A percentile compares a stretch with the other conserved stretches of the same genome.
phyloP scores from a whole-genome alignment of 2,113 vertebrate genomes.

The Hippocampus comes region DNA sequence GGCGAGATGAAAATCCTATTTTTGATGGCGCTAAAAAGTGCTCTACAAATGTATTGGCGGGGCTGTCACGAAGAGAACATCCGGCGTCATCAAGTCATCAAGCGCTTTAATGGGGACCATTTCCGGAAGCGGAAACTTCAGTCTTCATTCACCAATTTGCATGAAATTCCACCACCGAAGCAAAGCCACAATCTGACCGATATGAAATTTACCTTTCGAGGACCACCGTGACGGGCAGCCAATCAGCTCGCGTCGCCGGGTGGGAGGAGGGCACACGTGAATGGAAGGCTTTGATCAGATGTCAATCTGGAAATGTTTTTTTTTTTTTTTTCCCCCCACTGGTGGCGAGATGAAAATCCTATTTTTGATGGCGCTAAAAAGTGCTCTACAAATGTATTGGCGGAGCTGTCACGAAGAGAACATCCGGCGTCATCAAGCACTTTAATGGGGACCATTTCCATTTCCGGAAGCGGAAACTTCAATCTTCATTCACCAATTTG shows the following conservation, averaged over 20 bases:
- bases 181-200: not conserved
- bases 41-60: not conserved
- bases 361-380: not conserved
- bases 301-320: not conserved
- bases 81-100: not conserved
- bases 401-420: not conserved
- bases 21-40: not conserved
- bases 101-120: not conserved
- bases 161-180: not conserved
- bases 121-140: not conserved
- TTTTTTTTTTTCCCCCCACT: too few species aligned
- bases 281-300: not conserved
- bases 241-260: constrained; percentile 51
- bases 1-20: not conserved
- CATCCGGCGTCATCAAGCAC: not conserved
- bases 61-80: not conserved
- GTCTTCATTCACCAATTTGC: not conserved
- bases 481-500: not conserved
- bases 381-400: not conserved
- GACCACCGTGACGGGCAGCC: constrained; percentile 55
- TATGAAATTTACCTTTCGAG: not conserved
- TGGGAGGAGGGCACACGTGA: not conserved
- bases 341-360: not conserved
- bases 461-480: not conserved
- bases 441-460: not conserved